Evolutionary conservation across 2,113 vertebrate species (phyloP), one percentile per base, ranked within the genome.

Genomic region (Cyanoliseus patagonus): DNA sequence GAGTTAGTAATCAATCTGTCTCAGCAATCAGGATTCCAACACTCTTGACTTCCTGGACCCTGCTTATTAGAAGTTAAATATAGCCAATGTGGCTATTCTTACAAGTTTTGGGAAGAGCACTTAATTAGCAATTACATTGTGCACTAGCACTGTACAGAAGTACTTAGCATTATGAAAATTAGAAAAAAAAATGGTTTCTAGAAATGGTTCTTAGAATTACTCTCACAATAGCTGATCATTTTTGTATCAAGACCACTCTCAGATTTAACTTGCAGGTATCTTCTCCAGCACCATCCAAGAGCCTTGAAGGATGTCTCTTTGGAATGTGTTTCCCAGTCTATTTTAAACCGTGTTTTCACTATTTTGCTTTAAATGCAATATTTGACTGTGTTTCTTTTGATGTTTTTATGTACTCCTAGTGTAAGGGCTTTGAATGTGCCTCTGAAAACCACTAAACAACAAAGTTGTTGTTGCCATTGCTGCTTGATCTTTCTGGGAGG

Each of bases 401-500:
- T 42, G 14, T 41, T 89, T 92, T 94, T 74, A 83, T 81, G 52
- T 64, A 55, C 42, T 83, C 46, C 86, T 94, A 91, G 69, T 90
- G 83, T 83, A 93, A 95, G 47, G 39, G 68, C 80, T 96, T 96
- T 96, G 92, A 96, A 88, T 92, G 80, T 86, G 88, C 73, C 66
- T 95, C 86, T 93, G 88, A 96, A 96, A 96, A 96, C 76, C 83
- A 81, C 80, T 68, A 83, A 95, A 97, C 95, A 96, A 96, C 93
- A 88, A 95, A 95, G 92, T 84, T 94, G 95, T 96, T 97, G 92
- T 97, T 96, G 79, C 75, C 69, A 44, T 78, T 92, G 68, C 88
- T 96, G 76, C 95, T 97, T 96, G 95, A 97, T 97, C 95, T 96
- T 92, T 96, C 96, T 96, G 94, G 95, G 95, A 96, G 95, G 94